Evolutionary conservation across 2,113 vertebrate genomes (phyloP).

Genomic region (Lota lota): DNA sequence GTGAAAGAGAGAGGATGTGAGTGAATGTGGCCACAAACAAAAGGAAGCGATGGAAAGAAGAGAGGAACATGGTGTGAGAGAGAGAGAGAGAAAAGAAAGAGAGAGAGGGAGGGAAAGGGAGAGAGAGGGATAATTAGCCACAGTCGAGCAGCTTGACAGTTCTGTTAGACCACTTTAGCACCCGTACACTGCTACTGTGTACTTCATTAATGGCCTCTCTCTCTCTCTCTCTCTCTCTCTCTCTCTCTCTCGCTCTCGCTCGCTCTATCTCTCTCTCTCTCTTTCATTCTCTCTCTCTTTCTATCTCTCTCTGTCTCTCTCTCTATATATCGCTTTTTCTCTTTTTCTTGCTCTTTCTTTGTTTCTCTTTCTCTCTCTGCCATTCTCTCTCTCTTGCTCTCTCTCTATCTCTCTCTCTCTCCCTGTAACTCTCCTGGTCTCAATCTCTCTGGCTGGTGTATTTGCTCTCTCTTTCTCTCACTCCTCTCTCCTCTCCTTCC

Average conservation of each 20-base stretch:
- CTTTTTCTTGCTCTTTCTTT: no score
- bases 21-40: constrained; percentile 3
- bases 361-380: no score
- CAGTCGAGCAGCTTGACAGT: constrained; percentile 67
- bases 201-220: constrained; percentile 62
- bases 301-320: no score
- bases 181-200: constrained; percentile 50
- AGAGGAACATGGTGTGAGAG: constrained; percentile 4
- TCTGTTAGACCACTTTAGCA: constrained; percentile 64
- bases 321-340: no score
- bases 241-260: no score
- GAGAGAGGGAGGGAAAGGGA: constrained; percentile 20
- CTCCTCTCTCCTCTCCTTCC: no score
- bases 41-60: neutral
- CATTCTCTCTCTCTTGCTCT: no score
- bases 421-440: neutral
- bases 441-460: neutral
- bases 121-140: constrained; percentile 65
- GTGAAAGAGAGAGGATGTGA: neutral
- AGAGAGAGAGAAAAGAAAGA: constrained; percentile 49
- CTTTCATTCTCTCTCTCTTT: no score
- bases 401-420: neutral
- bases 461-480: no score
- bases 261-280: no score
- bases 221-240: constrained; percentile 16